These are phyloP conservation scores for Euthynnus affinis DNA, from an alignment of 2,797 vertebrate genomes.

Conservation along the genomic window DNA sequence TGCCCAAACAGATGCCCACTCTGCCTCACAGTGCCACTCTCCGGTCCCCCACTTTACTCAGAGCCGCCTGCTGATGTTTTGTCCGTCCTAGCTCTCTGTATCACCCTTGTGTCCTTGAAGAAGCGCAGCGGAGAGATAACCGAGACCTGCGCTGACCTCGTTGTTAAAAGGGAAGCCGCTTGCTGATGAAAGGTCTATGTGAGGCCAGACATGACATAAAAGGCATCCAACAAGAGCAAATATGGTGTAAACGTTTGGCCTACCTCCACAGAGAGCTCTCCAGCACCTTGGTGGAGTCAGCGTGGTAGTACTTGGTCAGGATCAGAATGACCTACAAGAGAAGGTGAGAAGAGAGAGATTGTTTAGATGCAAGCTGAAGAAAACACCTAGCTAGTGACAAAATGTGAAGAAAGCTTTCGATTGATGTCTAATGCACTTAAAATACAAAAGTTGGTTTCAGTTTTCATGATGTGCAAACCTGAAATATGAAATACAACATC, in stretches of 20 bases:
- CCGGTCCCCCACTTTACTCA: constrained; percentile 34
- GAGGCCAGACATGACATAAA: constrained; percentile 45
- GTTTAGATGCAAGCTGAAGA: constrained; percentile 16
- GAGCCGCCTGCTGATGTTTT: constrained; percentile 71
- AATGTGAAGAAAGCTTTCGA: no score
- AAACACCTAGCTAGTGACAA: background rate
- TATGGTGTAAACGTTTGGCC: constrained; percentile 51
- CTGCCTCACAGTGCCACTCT: constrained; percentile 46
- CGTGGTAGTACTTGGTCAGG: constrained; percentile 98
- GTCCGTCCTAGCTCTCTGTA: constrained; percentile 36
- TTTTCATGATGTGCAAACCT: no score
- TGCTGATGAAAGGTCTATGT: constrained; percentile 11
- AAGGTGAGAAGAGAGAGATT: constrained; percentile 28
- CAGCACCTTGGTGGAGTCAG: constrained; percentile 96
- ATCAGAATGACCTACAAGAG: constrained; percentile 94
- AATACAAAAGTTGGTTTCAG: no score
- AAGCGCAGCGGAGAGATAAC: constrained; percentile 33
- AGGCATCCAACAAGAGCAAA: constrained; percentile 32
- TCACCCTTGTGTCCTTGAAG: constrained; percentile 56
- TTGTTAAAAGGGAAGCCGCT: constrained; percentile 32
- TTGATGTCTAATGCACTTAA: background rate
- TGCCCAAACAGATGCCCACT: constrained; percentile 78
- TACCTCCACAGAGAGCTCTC: constrained; percentile 99
- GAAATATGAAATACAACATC: no score
- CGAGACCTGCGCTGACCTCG: constrained; percentile 28